Evolutionary conservation across 2,797 vertebrate genomes (phyloP).

Genomic region (Dryobates pubescens): DNA sequence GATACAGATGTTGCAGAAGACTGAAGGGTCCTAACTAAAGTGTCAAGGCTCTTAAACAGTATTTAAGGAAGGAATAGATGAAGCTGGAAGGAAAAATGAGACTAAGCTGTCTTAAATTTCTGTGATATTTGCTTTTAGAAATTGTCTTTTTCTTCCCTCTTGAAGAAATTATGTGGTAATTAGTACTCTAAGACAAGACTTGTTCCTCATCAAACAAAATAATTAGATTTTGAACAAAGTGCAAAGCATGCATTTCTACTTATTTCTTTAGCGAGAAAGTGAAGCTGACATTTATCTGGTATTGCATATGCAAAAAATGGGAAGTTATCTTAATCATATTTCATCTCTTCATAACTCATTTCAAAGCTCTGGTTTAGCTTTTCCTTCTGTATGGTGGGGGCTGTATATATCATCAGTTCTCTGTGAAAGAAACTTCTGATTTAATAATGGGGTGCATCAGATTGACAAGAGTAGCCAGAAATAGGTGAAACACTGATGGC

Average conservation of each 20-base stretch:
- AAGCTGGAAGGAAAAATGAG: not conserved
- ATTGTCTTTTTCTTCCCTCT: not conserved
- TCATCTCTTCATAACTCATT: not conserved
- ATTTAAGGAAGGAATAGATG: not conserved
- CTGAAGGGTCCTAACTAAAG: not conserved
- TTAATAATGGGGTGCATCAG: not conserved
- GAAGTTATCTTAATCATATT: not conserved
- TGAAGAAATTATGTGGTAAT: not conserved
- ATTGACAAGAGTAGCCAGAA: not conserved
- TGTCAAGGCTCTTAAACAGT: not conserved
- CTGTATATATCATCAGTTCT: not conserved
- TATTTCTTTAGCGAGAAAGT: not conserved
- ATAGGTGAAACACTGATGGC: not conserved
- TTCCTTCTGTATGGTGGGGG: not conserved
- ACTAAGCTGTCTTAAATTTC: not conserved
- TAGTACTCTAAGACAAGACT: not conserved
- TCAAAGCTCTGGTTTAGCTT: not conserved
- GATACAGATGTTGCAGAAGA: not conserved
- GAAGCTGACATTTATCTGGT: not conserved
- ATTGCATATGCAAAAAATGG: not conserved
- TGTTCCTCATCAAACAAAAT: not conserved
- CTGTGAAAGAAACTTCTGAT: not conserved
- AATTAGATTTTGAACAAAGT: not conserved
- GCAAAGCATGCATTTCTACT: not conserved
- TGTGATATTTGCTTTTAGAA: not conserved